Percentiles rank a stretch among this genome's conserved stretches.
These are phyloP conservation scores for Cryptosula pallasiana DNA, from an alignment of 2,888 invertebrate species.

Conservation along the genomic window DNA sequence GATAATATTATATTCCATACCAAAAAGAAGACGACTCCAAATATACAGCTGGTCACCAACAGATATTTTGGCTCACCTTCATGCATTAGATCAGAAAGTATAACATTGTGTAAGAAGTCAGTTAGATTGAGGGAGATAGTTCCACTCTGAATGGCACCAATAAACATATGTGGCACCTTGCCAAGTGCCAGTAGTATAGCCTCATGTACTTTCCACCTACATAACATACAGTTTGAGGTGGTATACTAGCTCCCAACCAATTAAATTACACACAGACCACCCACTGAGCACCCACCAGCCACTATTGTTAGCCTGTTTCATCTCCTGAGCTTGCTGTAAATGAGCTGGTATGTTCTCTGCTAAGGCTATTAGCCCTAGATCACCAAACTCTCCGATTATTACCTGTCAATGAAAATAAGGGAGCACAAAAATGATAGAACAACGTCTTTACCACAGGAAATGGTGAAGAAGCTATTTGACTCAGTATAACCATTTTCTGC, in stretches of 20 bases:
- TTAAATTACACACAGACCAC: not conserved
- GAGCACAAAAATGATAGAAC: too few relatives aligned
- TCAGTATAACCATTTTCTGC: too few relatives aligned
- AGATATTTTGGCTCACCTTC: not conserved
- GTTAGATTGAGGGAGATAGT: constrained; percentile 51
- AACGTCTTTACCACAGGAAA: too few relatives aligned
- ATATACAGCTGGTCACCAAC: too few relatives aligned
- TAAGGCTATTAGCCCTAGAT: not conserved
- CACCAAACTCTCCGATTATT: constrained; percentile 21
- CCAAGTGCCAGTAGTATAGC: constrained; percentile 64
- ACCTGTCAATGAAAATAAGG: constrained; percentile 3
- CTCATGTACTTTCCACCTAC: constrained; percentile 66
- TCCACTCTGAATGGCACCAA: constrained; percentile 49
- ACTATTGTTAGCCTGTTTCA: constrained; percentile 30
- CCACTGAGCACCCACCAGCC: constrained; percentile 40
- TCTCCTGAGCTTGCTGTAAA: constrained; percentile 11
- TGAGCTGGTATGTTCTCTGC: constrained; percentile 7
- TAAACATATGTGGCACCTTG: constrained; percentile 55
- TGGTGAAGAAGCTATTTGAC: too few relatives aligned
- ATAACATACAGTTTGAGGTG: constrained; percentile 24
- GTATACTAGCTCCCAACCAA: not conserved
- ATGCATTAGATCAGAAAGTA: constrained; percentile 54
- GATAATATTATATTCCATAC: too few relatives aligned
- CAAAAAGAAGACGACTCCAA: too few relatives aligned
- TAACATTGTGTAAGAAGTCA: constrained; percentile 56